A percentile compares a stretch with the other conserved stretches of the same genome.
Conservation (phyloP, 2,113 vertebrate genomes). For the Symphodus melops region DNA sequence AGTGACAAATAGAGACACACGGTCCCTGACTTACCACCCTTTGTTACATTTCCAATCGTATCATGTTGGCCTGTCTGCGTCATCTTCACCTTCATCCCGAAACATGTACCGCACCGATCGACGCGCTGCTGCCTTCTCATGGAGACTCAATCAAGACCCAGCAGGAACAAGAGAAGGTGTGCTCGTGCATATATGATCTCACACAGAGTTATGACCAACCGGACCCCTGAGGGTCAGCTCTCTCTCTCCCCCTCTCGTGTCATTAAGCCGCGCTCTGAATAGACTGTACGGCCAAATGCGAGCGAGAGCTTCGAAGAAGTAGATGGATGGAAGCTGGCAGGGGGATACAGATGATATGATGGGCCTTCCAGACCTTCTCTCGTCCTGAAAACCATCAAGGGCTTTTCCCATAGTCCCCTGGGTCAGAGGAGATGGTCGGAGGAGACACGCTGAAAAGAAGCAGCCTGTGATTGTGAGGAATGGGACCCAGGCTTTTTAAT, state of each 20-base stretch:
- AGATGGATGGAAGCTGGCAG: constrained; percentile 55
- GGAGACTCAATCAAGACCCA: constrained; percentile 21
- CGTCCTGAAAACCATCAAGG: constrained; percentile 62
- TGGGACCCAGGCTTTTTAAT: constrained; percentile 59
- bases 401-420: constrained; percentile 66
- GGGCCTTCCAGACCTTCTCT: constrained; percentile 64
- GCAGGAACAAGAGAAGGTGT: background rate
- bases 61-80: constrained; percentile 23
- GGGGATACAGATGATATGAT: constrained; percentile 53
- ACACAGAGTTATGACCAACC: constrained; percentile 26
- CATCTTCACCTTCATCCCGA: constrained; percentile 17
- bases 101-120: constrained; percentile 44
- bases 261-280: constrained; percentile 27
- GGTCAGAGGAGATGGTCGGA: constrained; percentile 44
- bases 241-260: background rate
- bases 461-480: constrained; percentile 56
- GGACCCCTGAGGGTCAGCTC: constrained; percentile 20
- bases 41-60: constrained; percentile 39
- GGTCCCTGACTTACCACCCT: background rate
- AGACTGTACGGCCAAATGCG: constrained; percentile 10
- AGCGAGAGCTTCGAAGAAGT: constrained; percentile 26
- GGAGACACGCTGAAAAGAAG: constrained; percentile 55
- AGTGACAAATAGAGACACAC: background rate
- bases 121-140: constrained; percentile 20
- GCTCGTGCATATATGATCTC: constrained; percentile 37